Conservation (phyloP, 2,797 vertebrate genomes). For the Pipistrellus kuhlii region DNA sequence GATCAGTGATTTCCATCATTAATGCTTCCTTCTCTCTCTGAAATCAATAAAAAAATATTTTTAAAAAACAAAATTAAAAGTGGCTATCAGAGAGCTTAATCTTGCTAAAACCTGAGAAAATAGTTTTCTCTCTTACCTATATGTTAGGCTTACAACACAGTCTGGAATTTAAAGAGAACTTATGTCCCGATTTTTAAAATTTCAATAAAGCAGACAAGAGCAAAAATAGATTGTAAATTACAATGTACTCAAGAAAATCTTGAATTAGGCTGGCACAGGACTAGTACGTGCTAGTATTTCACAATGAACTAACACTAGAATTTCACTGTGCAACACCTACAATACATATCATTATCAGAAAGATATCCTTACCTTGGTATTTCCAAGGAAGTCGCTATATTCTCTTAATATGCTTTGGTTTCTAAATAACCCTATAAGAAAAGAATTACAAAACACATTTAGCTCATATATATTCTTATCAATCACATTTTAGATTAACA, state of each 20-base stretch:
- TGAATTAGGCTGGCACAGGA: neutral
- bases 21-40: too few relatives aligned
- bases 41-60: too few relatives aligned
- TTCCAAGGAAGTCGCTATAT: slow-evolving; percentile 98
- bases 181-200: slow-evolving; percentile 3
- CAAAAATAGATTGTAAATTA: slow-evolving; percentile 7
- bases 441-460: slow-evolving; percentile 52
- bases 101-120: slow-evolving; percentile 45
- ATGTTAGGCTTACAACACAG: neutral
- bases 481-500: slow-evolving; percentile 49
- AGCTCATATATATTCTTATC: slow-evolving; percentile 34
- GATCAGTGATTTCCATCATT: too few relatives aligned
- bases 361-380: slow-evolving; percentile 94
- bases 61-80: neutral
- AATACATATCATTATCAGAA: neutral
- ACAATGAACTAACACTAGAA: neutral
- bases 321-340: slow-evolving; percentile 1
- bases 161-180: slow-evolving; percentile 10
- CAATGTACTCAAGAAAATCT: slow-evolving; percentile 43
- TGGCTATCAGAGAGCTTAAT: slow-evolving; percentile 14
- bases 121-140: neutral
- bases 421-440: slow-evolving; percentile 92
- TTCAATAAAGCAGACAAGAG: slow-evolving; percentile 50
- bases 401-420: slow-evolving; percentile 96
- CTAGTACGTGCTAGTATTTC: slow-evolving; percentile 10